Base-by-base conservation (phyloP, 2,113 vertebrate genomes). In the Eonycteris spelaea region DNA sequence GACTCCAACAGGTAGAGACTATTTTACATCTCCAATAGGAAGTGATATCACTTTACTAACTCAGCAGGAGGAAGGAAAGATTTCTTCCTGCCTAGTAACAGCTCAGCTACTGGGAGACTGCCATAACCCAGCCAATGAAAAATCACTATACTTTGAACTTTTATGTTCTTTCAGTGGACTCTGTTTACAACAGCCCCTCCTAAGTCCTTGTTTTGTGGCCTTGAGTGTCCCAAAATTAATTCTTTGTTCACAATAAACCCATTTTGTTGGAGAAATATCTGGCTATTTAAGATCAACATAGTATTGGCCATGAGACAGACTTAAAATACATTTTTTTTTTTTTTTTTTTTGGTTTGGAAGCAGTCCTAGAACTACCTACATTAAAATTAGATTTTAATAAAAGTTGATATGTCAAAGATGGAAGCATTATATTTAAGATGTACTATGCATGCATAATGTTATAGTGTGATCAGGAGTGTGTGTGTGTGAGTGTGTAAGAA, bases 351-450 rank as follows among this genome's bases (percentile, higher is more conserved):
- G 3, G 21, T 90, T 59, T 75, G 59, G 59, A 68, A 59, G 3
- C 33, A 59, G 12, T 68, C 33, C 26, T 70, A 59, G 85, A 80
- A n/a, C 16, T 75, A 75, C 0, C 5, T 16, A 83, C 86, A 70
- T 48, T 80, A 74, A 90, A 86, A 75, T 74, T 70, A 10, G 28
- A 67, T 93, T 92, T 86, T 61, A 92, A 59, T 84, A 90, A 67
- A 68, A 74, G 21, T 40, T 85, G 7, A 8, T 79, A 57, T 51
- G 5, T 70, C 51, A 67, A 40, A 73, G 33, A 79, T 67, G 13
- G 5, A 78, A 91, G 24, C 53, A 19, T 45, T 82, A n/a, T 40
- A 71, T 71, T 70, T 70, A 75, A 71, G 18, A 75, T 30, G 40
- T 70, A 53, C 40, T 71, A 35, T 40, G 26, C 16, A 24, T 75